These are phyloP conservation scores for Oncorhynchus keta DNA, from an alignment of 2,113 vertebrate species.

Conservation along the genomic window DNA sequence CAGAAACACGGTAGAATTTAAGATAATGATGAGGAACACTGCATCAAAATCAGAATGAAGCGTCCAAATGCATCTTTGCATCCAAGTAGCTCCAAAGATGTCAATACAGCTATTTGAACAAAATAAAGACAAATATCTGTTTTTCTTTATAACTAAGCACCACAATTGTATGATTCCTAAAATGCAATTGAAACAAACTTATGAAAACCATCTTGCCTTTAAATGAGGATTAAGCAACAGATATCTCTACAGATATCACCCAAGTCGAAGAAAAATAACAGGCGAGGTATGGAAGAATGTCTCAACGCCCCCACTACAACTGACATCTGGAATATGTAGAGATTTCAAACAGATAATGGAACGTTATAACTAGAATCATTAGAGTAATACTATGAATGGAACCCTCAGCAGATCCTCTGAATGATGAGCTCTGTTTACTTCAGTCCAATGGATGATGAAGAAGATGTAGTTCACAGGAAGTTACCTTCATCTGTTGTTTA, in stretches of 20 bases:
- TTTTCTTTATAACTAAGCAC: neutral
- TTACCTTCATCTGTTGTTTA: neutral
- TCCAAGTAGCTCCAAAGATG: neutral
- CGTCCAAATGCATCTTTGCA: neutral
- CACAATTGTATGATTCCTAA: neutral
- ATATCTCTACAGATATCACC: conserved; percentile 30
- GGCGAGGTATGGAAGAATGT: neutral
- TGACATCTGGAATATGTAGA: too few species aligned
- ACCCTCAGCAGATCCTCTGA: too few species aligned
- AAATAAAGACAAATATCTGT: conserved; percentile 10
- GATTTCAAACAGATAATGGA: too few species aligned
- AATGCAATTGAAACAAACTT: neutral
- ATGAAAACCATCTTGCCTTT: conserved; percentile 64
- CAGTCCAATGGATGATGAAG: neutral
- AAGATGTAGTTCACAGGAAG: neutral
- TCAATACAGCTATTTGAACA: conserved; percentile 14
- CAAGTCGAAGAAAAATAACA: conserved; percentile 16
- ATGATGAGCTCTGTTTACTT: neutral
- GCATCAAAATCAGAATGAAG: neutral
- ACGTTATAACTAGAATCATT: too few species aligned
- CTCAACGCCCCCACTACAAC: too few species aligned
- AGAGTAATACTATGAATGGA: neutral
- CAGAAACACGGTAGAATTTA: neutral
- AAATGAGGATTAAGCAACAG: conserved; percentile 51
- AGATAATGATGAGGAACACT: neutral